A percentile compares a stretch with the other conserved stretches of the same genome.
Evolutionary conservation across 2,113 vertebrate genomes (phyloP).

Genomic region (Apeltes quadracus): DNA sequence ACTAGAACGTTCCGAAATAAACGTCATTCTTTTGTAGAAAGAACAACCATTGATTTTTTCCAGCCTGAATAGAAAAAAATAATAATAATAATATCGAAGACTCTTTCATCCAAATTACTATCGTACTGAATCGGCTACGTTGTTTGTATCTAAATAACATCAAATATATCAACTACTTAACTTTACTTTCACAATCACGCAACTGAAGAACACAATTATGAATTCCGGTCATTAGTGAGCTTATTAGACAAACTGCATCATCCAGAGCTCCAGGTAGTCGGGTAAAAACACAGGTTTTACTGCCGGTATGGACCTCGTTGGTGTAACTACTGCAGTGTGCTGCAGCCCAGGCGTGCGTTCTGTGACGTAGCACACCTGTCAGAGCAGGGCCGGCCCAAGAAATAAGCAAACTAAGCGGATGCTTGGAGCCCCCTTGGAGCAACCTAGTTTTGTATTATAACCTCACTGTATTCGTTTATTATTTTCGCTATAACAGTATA

Average conservation of each 20-base stretch:
- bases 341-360: constrained; percentile 17
- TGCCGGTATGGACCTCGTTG: constrained; percentile 77
- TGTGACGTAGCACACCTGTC: constrained; percentile 37
- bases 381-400: no score
- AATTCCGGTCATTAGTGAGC: constrained; percentile 74
- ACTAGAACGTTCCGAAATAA: background rate
- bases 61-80: no score
- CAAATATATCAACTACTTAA: no score
- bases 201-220: constrained; percentile 51
- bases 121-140: constrained; percentile 24
- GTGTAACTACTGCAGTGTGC: constrained; percentile 66
- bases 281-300: constrained; percentile 82
- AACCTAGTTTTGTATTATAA: no score
- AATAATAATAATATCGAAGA: no score
- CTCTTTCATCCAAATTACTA: constrained; percentile 25
- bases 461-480: no score
- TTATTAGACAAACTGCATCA: constrained; percentile 77
- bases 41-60: background rate
- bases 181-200: no score
- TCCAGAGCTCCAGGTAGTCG: constrained; percentile 68
- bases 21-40: background rate
- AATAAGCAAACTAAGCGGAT: no score
- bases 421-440: no score
- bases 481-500: no score
- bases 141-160: constrained; percentile 22